Evolutionary conservation across 1,140 invertebrate species (phyloP).

Genomic region (Cotesia typhae): DNA sequence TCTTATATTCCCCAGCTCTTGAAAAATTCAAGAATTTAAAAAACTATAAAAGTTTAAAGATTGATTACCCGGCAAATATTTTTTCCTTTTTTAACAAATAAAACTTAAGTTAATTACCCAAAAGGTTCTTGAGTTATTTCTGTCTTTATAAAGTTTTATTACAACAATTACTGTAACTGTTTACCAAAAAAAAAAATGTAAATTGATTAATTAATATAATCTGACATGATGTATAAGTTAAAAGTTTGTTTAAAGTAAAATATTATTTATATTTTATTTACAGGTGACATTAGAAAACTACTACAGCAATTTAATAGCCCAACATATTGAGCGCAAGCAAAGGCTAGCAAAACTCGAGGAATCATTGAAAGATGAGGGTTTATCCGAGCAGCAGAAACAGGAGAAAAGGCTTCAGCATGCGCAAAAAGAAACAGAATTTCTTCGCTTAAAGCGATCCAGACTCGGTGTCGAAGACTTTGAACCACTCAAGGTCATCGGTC

Average conservation of each 20-base stretch:
- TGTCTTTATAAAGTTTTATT: too few relatives aligned
- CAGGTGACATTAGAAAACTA: conserved; percentile 96
- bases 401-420: conserved; percentile 95
- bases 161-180: too few relatives aligned
- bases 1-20: too few relatives aligned
- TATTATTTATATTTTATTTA: conserved; percentile 16
- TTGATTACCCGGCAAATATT: too few relatives aligned
- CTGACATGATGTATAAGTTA: too few relatives aligned
- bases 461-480: conserved; percentile 99
- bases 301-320: conserved; percentile 97
- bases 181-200: too few relatives aligned
- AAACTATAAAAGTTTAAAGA: too few relatives aligned
- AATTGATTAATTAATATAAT: too few relatives aligned
- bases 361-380: conserved; percentile 90
- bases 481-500: conserved; percentile 95
- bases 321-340: conserved; percentile 96
- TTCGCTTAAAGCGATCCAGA: conserved; percentile 93
- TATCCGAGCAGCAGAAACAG: conserved; percentile 84
- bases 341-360: conserved; percentile 93
- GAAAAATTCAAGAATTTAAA: too few relatives aligned
- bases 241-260: too few relatives aligned
- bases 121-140: too few relatives aligned
- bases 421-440: conserved; percentile 97
- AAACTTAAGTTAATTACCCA: background rate
- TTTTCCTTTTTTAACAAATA: too few relatives aligned